These are phyloP conservation scores for Palaemon carinicauda DNA, from an alignment of 1,140 invertebrate species.

Conservation along the genomic window DNA sequence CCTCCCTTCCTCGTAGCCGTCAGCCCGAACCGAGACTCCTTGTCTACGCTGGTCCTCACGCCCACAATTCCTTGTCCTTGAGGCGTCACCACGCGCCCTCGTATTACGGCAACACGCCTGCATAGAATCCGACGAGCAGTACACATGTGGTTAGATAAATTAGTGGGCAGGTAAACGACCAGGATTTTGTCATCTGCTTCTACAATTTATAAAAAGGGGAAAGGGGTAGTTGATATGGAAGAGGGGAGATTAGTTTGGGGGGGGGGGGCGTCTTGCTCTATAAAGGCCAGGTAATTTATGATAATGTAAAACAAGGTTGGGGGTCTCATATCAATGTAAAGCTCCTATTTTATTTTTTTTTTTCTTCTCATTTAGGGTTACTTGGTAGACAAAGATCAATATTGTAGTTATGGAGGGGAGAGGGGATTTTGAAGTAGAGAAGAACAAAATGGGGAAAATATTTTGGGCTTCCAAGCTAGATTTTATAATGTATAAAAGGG, in stretches of 20 bases:
- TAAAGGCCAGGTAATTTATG: too few species aligned
- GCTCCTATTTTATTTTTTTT: too few species aligned
- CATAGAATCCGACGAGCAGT: background rate
- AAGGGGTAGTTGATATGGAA: background rate
- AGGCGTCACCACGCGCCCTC: slow-evolving; percentile 92
- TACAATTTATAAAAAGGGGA: background rate
- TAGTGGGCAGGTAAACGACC: background rate
- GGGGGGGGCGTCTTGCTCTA: too few species aligned
- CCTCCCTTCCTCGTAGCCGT: slow-evolving; percentile 91
- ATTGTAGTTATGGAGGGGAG: background rate
- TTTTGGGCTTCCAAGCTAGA: too few species aligned
- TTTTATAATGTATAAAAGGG: too few species aligned
- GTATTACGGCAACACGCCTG: slow-evolving; percentile 97
- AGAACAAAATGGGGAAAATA: background rate
- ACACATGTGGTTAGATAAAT: background rate
- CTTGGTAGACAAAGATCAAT: background rate
- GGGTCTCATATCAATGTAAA: too few species aligned
- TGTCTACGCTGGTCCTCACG: slow-evolving; percentile 93
- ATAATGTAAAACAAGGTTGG: too few species aligned
- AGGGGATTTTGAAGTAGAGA: background rate
- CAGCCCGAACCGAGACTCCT: slow-evolving; percentile 93
- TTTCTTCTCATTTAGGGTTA: too few species aligned
- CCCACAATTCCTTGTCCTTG: slow-evolving; percentile 95
- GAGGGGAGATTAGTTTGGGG: too few species aligned
- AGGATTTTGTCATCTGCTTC: background rate